Evolutionary conservation across 2,888 invertebrate genomes (phyloP).

Genomic region (Ichneumoninae sp.): DNA sequence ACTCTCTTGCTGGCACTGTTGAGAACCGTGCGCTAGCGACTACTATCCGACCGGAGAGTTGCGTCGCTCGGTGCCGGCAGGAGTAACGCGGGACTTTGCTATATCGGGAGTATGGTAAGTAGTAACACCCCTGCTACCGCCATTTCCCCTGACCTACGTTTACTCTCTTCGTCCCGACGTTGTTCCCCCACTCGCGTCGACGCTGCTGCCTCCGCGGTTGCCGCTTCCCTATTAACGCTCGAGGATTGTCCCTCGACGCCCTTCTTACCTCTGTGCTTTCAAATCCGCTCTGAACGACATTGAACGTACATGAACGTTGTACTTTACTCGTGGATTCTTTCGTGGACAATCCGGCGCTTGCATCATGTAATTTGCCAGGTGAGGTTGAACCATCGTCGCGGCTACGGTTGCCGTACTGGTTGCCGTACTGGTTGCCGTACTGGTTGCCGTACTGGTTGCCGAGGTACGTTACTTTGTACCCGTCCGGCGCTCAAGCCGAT

Average conservation of each 20-base stretch:
- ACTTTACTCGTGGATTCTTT: neutral
- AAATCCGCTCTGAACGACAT: neutral
- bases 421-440: too few species aligned
- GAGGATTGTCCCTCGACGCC: slow-evolving; percentile 67
- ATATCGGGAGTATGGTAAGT: slow-evolving; percentile 84
- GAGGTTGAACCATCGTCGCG: neutral
- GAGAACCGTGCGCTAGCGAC: slow-evolving; percentile 79
- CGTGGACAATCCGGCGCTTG: neutral
- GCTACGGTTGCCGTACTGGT: neutral
- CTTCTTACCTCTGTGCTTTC: slow-evolving; percentile 15
- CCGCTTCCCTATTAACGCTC: slow-evolving; percentile 63
- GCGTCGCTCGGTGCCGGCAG: slow-evolving; percentile 70
- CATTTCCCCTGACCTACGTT: slow-evolving; percentile 70
- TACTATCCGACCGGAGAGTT: slow-evolving; percentile 80
- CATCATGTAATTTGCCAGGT: neutral
- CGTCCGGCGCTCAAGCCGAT: too few species aligned
- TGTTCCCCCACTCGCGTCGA: slow-evolving; percentile 64
- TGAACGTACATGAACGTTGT: neutral
- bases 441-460: neutral
- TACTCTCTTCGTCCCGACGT: slow-evolving; percentile 66
- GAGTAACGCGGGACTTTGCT: slow-evolving; percentile 81
- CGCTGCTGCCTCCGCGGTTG: slow-evolving; percentile 47
- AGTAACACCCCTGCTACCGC: slow-evolving; percentile 82
- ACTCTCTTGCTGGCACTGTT: slow-evolving; percentile 61
- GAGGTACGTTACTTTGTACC: too few species aligned